Base-by-base conservation (phyloP, 2,888 invertebrate species). In the Dorcus parallelipipedus region DNA sequence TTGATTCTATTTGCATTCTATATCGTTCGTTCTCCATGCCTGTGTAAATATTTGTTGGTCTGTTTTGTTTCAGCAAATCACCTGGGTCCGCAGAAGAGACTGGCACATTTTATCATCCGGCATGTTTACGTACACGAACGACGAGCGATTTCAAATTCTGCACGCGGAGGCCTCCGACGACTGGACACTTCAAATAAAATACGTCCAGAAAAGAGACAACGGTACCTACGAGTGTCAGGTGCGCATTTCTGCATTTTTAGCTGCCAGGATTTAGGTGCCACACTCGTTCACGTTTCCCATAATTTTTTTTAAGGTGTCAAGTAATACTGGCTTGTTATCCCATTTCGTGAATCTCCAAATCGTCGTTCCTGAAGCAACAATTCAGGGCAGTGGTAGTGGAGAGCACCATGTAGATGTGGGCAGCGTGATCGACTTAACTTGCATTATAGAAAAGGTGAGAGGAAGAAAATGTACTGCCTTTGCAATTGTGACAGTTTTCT, bases 201-300 rank as follows among this genome's bases (percentile, higher is more conserved):
- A 92, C 80, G 93, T 95, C 66, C 93, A 95, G 80, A 91, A 91
- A 74, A 84, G 94, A 73, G 95, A 95, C 82, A 94, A 93, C 76
- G 95, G 95, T 69, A 92, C 93, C 62, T 95, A 95, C 81, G 93
- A 93, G 78, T 94, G 94, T 79, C 94, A 95, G 89, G 94, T 95
- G 80, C 81, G 78, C 51, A 41, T 6, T 42, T 41, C 51, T 9
- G 17, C 10, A 5, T 38, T n/a, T 49, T 38, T 10, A 33, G 49
- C 20, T 9, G 26, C 20, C 20, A 33, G 26, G 26, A 33, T 33
- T 33, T 33, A 26, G 26, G 26, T 26, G 26, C 5, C 26, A 26
- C 14, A n/a, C 51, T 51, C 10, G n/a, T n/a, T 14, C 38, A 20
- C 51, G 10, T 20, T 14, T 38, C 40, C 6, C 38, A 39, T 14